Conservation (phyloP, 2,888 invertebrate species). For the Seira sanloemensis region DNA sequence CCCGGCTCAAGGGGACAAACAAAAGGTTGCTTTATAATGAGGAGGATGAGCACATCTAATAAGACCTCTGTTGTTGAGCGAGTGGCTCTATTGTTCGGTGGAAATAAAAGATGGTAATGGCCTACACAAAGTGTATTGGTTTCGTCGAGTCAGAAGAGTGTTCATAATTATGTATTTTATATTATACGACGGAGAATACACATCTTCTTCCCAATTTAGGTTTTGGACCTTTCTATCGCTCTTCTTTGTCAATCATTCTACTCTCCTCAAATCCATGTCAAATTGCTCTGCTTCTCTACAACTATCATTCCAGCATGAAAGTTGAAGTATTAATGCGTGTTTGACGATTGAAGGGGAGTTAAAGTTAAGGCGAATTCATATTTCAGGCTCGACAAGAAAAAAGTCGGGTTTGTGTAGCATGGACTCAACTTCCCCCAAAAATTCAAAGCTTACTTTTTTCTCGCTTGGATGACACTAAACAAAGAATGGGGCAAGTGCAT, state of each 20-base stretch:
- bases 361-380: no score
- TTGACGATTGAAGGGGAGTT: no score
- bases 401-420: neutral
- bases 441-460: neutral
- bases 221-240: conserved; percentile 10
- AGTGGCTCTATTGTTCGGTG: conserved; percentile 41
- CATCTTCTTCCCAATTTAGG: neutral
- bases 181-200: neutral
- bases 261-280: neutral
- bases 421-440: neutral
- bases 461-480: neutral
- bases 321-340: no score
- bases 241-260: conserved; percentile 54
- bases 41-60: conserved; percentile 34
- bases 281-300: neutral
- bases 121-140: no score
- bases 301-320: no score
- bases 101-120: neutral
- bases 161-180: neutral
- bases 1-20: conserved; percentile 55
- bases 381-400: neutral
- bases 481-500: neutral
- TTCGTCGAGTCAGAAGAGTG: no score
- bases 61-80: conserved; percentile 42
- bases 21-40: conserved; percentile 43